Percentiles rank a stretch among this genome's conserved stretches.
These are phyloP conservation scores for Drosophila aldrichi DNA, from an alignment of 2,888 invertebrate species.

Conservation along the genomic window DNA sequence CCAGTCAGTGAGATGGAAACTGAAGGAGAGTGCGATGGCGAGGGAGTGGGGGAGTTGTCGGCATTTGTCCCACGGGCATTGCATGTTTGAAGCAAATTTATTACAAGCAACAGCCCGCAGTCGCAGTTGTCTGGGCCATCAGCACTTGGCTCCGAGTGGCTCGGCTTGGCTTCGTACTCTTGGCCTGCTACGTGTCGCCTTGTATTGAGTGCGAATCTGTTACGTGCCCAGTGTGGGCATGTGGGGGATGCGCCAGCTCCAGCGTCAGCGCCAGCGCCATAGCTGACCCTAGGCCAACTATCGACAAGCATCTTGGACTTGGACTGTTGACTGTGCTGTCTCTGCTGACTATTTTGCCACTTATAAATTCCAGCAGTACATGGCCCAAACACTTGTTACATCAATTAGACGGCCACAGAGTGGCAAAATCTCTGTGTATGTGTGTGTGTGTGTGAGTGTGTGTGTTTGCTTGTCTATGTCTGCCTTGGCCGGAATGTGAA, in stretches of 20 bases:
- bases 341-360: conserved; percentile 75
- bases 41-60: conserved; percentile 56
- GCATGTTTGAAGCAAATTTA: conserved; percentile 80
- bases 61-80: conserved; percentile 77
- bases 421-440: conserved; percentile 34
- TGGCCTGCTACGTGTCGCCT: conserved; percentile 63
- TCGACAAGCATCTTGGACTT: conserved; percentile 77
- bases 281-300: conserved; percentile 67
- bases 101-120: conserved; percentile 77
- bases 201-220: conserved; percentile 75
- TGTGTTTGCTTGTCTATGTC: conserved; percentile 31
- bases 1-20: conserved; percentile 31
- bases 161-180: conserved; percentile 22
- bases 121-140: conserved; percentile 76
- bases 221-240: conserved; percentile 3
- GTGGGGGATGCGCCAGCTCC: conserved; percentile 20
- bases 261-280: conserved; percentile 4
- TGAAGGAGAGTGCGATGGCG: conserved; percentile 4
- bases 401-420: conserved; percentile 81
- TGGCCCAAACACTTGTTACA: conserved; percentile 84
- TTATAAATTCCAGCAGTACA: conserved; percentile 81
- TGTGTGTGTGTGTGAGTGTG: conserved; percentile 10
- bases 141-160: conserved; percentile 64
- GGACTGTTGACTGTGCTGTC: conserved; percentile 58
- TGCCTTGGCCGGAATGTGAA: conserved; percentile 55